A percentile compares a stretch with the other conserved stretches of the same genome.
These are phyloP conservation scores for Symphodus melops DNA, from an alignment of 2,113 vertebrate genomes.

Conservation along the genomic window DNA sequence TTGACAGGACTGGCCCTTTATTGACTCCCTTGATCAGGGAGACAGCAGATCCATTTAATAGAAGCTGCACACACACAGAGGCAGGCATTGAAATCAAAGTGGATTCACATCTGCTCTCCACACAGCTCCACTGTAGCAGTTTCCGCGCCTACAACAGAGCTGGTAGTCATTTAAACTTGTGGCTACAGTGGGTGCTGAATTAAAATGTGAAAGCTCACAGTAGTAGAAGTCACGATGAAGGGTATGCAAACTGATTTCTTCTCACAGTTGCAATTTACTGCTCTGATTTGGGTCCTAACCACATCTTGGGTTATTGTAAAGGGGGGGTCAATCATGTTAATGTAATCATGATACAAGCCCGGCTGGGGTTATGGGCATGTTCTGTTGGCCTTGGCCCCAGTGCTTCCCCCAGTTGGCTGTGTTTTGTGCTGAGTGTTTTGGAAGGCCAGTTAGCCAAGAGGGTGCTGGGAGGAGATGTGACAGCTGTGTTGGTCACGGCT, in stretches of 20 bases:
- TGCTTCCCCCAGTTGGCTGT: constrained; percentile 51
- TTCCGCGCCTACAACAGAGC: constrained; percentile 47
- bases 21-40: constrained; percentile 83
- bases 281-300: constrained; percentile 23
- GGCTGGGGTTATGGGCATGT: constrained; percentile 49
- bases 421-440: constrained; percentile 71
- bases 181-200: constrained; percentile 40
- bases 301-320: constrained; percentile 25
- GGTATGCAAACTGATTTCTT: constrained; percentile 13
- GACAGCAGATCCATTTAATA: constrained; percentile 83
- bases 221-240: constrained; percentile 11
- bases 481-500: constrained; percentile 81
- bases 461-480: constrained; percentile 75
- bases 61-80: constrained; percentile 49
- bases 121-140: constrained; percentile 55
- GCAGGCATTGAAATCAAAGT: constrained; percentile 68
- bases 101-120: constrained; percentile 73
- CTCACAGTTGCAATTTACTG: constrained; percentile 7
- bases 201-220: constrained; percentile 39
- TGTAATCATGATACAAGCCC: constrained; percentile 31
- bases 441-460: constrained; percentile 73
- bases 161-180: constrained; percentile 55
- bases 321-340: constrained; percentile 29
- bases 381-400: constrained; percentile 58
- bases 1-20: constrained; percentile 80